phyloP scores from a whole-genome alignment of 23 tunicate genomes.

The Ascidia mentula region DNA sequence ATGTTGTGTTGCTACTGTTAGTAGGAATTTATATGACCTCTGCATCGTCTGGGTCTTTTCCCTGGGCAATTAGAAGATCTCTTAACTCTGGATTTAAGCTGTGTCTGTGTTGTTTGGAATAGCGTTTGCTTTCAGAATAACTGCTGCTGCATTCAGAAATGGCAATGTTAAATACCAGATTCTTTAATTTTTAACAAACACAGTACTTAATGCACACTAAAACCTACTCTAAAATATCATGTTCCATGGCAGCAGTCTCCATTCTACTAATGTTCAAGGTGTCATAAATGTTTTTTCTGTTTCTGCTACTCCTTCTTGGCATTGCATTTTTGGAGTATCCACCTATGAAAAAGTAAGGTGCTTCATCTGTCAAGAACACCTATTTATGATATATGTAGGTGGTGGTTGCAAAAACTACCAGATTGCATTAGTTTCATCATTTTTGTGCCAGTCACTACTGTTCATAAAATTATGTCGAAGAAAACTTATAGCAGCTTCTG shows the following conservation, averaged over 20 bases:
- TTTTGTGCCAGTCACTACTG: not conserved
- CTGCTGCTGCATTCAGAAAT: too few species aligned
- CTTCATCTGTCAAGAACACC: not conserved
- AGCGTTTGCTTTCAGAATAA: not conserved
- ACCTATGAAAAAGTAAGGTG: not conserved
- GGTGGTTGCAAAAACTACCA: not conserved
- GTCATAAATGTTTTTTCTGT: constrained; percentile 27
- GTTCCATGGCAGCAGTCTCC: constrained; percentile 32
- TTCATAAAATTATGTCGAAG: too few species aligned
- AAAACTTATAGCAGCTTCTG: not conserved
- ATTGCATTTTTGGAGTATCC: constrained; percentile 11
- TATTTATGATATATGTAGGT: not conserved
- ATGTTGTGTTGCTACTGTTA: too few species aligned
- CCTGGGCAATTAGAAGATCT: constrained; percentile 63
- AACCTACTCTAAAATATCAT: constrained; percentile 35
- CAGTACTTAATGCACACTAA: too few species aligned
- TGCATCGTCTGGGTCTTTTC: constrained; percentile 50
- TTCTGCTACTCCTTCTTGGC: constrained; percentile 30
- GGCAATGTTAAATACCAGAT: too few species aligned
- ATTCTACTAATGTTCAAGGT: constrained; percentile 32
- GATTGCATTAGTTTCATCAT: too few species aligned
- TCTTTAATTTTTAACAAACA: too few species aligned
- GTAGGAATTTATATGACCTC: constrained; percentile 19
- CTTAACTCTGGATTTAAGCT: constrained; percentile 54
- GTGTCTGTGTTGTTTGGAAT: not conserved